phyloP scores from a whole-genome alignment of 2,888 invertebrate species.

The Cepaea hortensis region DNA sequence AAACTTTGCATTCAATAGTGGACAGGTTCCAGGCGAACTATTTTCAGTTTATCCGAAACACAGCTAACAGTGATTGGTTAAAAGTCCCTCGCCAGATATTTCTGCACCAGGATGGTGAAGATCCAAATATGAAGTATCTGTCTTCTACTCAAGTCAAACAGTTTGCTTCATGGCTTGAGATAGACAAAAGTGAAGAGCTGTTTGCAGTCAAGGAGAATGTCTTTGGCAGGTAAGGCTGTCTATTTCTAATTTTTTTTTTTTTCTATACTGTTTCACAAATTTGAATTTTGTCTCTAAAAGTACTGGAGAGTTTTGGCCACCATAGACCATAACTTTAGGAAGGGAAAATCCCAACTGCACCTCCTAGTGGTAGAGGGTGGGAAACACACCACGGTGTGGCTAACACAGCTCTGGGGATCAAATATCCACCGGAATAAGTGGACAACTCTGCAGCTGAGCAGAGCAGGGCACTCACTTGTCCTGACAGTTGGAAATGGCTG shows the following conservation, averaged over 20 bases:
- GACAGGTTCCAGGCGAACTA: conserved; percentile 61
- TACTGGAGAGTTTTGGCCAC: too few relatives aligned
- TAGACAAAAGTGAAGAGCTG: conserved; percentile 66
- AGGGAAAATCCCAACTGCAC: too few relatives aligned
- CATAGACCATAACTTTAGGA: too few relatives aligned
- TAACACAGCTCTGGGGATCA: too few relatives aligned
- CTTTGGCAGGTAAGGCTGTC: conserved; percentile 55
- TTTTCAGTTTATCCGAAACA: conserved; percentile 62
- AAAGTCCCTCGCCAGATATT: conserved; percentile 68
- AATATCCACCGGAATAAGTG: too few relatives aligned
- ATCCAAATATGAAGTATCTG: conserved; percentile 51
- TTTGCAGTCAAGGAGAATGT: conserved; percentile 58
- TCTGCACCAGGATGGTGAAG: conserved; percentile 59
- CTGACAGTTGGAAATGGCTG: too few relatives aligned
- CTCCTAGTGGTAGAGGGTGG: too few relatives aligned
- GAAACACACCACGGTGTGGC: too few relatives aligned
- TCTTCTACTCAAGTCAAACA: conserved; percentile 57
- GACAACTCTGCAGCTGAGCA: too few relatives aligned
- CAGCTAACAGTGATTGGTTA: conserved; percentile 69
- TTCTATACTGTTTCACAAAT: neutral
- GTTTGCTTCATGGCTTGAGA: conserved; percentile 67
- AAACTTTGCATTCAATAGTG: conserved; percentile 60
- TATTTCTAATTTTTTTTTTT: neutral
- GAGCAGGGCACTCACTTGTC: too few relatives aligned
- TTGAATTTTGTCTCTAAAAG: too few relatives aligned